Evolutionary conservation across 53 echinoderm and acorn worm species (phyloP).

Genomic region (Apostichopus leukothele): DNA sequence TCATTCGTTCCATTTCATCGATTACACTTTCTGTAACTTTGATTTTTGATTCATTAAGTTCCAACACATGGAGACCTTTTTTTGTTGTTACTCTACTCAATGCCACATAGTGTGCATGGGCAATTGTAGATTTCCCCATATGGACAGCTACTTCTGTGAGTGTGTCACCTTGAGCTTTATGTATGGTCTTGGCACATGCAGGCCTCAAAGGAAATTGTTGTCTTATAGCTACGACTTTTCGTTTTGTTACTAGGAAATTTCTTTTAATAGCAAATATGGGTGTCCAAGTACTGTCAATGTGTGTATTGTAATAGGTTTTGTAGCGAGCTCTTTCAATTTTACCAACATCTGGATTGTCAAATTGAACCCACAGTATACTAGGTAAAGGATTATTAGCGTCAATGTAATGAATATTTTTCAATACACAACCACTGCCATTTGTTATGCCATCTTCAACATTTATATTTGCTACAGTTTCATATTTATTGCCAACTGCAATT

Average conservation of each 20-base stretch:
- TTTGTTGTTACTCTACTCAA: conserved; percentile 45
- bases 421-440: conserved; percentile 38
- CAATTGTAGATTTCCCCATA: conserved; percentile 30
- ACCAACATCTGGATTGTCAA: conserved; percentile 20
- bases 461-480: conserved; percentile 34
- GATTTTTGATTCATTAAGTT: conserved; percentile 47
- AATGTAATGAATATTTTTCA: conserved; percentile 23
- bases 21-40: conserved; percentile 33
- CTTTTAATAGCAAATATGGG: conserved; percentile 50
- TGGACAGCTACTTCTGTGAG: conserved; percentile 46
- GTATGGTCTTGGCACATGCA: conserved; percentile 52
- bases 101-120: conserved; percentile 60
- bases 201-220: conserved; percentile 59
- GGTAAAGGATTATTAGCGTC: conserved; percentile 1
- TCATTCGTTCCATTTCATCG: conserved; percentile 33
- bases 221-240: conserved; percentile 28
- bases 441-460: conserved; percentile 48
- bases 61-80: conserved; percentile 29
- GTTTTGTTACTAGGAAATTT: conserved; percentile 25
- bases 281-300: conserved; percentile 24
- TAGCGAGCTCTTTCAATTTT: background rate
- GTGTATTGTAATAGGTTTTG: background rate
- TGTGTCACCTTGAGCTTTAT: conserved; percentile 65
- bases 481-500: background rate
- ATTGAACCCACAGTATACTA: conserved; percentile 47